Percentiles rank a stretch among this genome's conserved stretches.
Evolutionary conservation across 2,113 vertebrate genomes (phyloP).

Genomic region (Thamnophis sirtalis): DNA sequence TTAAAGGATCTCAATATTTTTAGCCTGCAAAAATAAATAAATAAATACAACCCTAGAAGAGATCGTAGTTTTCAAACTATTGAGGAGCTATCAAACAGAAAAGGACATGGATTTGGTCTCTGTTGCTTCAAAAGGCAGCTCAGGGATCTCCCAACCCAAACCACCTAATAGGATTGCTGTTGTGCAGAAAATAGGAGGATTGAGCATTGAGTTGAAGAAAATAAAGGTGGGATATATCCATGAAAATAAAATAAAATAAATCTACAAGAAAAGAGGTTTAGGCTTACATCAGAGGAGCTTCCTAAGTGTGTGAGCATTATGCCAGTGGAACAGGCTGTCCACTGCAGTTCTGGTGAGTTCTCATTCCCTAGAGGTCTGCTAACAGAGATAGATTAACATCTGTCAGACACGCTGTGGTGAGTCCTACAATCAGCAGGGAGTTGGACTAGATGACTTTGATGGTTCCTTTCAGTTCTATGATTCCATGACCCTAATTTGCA

Average conservation of each 20-base stretch:
- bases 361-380: not conserved
- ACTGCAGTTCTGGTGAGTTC: not conserved
- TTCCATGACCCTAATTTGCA: not conserved
- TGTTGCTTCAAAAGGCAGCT: not conserved
- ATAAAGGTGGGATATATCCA: not conserved
- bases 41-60: not conserved
- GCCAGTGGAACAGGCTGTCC: not conserved
- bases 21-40: not conserved
- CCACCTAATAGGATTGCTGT: not conserved
- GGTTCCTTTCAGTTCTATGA: not conserved
- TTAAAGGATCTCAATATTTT: not conserved
- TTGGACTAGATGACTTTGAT: not conserved
- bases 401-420: not conserved
- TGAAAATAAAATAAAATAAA: not conserved
- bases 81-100: not conserved
- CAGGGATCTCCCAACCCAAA: not conserved
- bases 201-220: not conserved
- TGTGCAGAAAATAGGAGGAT: not conserved
- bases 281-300: not conserved
- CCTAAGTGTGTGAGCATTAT: not conserved
- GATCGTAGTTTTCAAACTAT: not conserved
- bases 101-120: not conserved
- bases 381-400: not conserved
- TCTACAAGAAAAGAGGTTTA: not conserved
- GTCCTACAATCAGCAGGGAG: not conserved